These are phyloP conservation scores for Felis catus DNA, from an alignment of 2,113 vertebrate genomes.

Conservation along the genomic window F.catus_Fca126_mat1.0 CM031414.1:139226001-139226500, in stretches of 20 bases:
- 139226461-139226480: background rate
- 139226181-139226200: background rate
- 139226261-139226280: slow-evolving; percentile 11
- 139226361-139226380: background rate
- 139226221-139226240: slow-evolving; percentile 12
- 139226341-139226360: background rate
- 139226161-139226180: background rate
- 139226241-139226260: slow-evolving; percentile 47
- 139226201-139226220: background rate
- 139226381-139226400: background rate
- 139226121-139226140: background rate
- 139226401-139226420: background rate
- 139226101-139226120: background rate
- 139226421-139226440: too few relatives aligned
- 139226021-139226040: accelerated
- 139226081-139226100: background rate
- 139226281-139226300: background rate
- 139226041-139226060: too few relatives aligned
- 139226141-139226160: background rate
- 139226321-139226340: background rate
- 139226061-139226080: background rate
- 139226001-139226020: background rate
- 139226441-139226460: background rate
- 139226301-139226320: background rate
- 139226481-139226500: background rate